These are phyloP conservation scores for Baccha elongata DNA, from an alignment of 2,888 invertebrate genomes.

Conservation along the genomic window DNA sequence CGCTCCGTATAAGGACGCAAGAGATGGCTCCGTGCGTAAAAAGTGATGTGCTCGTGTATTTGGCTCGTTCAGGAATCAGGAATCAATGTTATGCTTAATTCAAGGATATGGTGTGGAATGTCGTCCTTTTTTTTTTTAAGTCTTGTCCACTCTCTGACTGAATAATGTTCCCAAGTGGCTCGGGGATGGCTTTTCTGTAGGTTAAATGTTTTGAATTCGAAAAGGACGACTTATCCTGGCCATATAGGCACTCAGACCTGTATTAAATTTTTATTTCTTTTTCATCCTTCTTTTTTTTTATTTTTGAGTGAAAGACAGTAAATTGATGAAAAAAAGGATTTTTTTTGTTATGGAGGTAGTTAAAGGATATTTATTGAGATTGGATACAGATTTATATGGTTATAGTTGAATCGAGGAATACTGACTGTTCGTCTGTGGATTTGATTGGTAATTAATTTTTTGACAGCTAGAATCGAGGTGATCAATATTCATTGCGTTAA, in stretches of 20 bases:
- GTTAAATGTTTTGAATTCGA: constrained; percentile 53
- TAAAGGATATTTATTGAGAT: constrained; percentile 69
- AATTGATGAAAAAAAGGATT: not conserved
- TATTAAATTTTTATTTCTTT: constrained; percentile 55
- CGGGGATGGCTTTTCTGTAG: constrained; percentile 36
- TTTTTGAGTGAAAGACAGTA: constrained; percentile 28
- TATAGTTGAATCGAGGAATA: constrained; percentile 3
- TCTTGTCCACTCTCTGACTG: constrained; percentile 21
- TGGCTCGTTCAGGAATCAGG: constrained; percentile 16
- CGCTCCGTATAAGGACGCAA: constrained; percentile 52
- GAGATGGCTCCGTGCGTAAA: constrained; percentile 30
- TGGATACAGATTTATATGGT: constrained; percentile 65
- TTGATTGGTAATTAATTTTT: constrained; percentile 74
- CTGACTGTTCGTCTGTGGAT: constrained; percentile 35
- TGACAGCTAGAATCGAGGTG: constrained; percentile 59
- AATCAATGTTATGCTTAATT: constrained; percentile 72
- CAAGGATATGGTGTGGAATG: constrained; percentile 71
- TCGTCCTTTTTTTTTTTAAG: constrained; percentile 55
- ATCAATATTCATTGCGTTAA: constrained; percentile 64
- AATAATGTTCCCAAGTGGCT: not conserved
- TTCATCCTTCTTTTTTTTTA: constrained; percentile 32
- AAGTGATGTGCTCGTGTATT: constrained; percentile 36
- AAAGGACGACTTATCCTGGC: constrained; percentile 32
- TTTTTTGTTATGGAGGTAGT: constrained; percentile 33
- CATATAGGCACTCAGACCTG: constrained; percentile 33